phyloP scores from a whole-genome alignment of 1,140 invertebrate genomes.

The Drosophila arawakana region DNA sequence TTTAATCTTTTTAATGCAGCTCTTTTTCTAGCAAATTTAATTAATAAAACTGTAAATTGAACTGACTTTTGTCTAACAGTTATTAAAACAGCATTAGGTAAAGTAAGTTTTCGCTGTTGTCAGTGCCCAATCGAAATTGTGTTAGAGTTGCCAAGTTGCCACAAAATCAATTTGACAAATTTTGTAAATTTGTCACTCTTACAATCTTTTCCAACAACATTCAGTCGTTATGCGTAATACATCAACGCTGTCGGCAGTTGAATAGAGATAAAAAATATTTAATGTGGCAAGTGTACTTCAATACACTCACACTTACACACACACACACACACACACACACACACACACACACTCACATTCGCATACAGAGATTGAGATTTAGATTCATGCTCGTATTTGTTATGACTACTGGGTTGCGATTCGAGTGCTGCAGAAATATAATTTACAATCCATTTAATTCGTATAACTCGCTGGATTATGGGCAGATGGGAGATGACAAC shows the following conservation, averaged over 20 bases:
- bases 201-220: neutral
- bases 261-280: conserved; percentile 32
- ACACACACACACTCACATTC: conserved; percentile 8
- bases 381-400: conserved; percentile 29
- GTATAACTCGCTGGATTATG: conserved; percentile 48
- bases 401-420: conserved; percentile 37
- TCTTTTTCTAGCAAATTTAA: too few relatives aligned
- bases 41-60: too few relatives aligned
- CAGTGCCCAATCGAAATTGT: neutral
- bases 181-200: neutral
- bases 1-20: too few relatives aligned
- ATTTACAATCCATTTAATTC: conserved; percentile 71
- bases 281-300: conserved; percentile 30
- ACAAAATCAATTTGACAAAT: neutral
- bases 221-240: neutral
- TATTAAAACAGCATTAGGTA: too few relatives aligned
- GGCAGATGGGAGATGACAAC: conserved; percentile 8
- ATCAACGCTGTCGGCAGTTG: conserved; percentile 11
- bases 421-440: conserved; percentile 52
- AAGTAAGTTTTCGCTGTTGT: neutral
- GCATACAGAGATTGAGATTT: conserved; percentile 14
- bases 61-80: too few relatives aligned
- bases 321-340: neutral
- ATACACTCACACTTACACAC: conserved; percentile 4
- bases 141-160: neutral